A percentile compares a stretch with the other conserved stretches of the same genome.
phyloP scores from a whole-genome alignment of 2,888 invertebrate genomes.

The Suillia variegata region DNA sequence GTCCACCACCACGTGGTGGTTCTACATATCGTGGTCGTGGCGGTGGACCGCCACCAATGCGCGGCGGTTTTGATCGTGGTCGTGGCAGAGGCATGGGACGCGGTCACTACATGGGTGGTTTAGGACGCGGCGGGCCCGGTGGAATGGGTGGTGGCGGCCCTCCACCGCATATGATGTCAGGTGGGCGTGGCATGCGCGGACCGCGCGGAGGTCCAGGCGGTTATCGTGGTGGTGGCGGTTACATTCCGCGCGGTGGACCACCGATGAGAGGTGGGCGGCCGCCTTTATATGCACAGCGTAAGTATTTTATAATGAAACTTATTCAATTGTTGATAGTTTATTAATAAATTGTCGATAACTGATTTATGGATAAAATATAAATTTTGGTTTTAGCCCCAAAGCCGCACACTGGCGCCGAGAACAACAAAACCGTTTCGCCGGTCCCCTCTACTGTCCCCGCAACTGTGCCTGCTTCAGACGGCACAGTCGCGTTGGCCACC shows the following conservation, averaged over 20 bases:
- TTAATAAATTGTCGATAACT: slow-evolving; percentile 7
- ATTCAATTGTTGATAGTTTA: not conserved
- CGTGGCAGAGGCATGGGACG: slow-evolving; percentile 60
- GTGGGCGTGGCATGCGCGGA: slow-evolving; percentile 52
- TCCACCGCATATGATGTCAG: slow-evolving; percentile 50
- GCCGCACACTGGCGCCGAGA: slow-evolving; percentile 58
- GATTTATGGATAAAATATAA: slow-evolving; percentile 2
- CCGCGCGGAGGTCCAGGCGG: slow-evolving; percentile 51
- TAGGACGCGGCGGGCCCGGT: slow-evolving; percentile 48
- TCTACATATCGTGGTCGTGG: slow-evolving; percentile 56
- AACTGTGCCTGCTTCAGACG: slow-evolving; percentile 24
- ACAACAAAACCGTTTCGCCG: slow-evolving; percentile 57
- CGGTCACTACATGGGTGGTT: slow-evolving; percentile 57
- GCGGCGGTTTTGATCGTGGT: slow-evolving; percentile 58
- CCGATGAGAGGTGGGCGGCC: slow-evolving; percentile 58
- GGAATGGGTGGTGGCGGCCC: slow-evolving; percentile 54
- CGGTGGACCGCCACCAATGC: slow-evolving; percentile 53
- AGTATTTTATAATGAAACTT: slow-evolving; percentile 36
- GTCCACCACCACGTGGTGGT: slow-evolving; percentile 54
- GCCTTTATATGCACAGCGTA: slow-evolving; percentile 58
- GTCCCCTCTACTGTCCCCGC: slow-evolving; percentile 37
- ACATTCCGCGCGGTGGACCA: slow-evolving; percentile 52
- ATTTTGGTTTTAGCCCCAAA: slow-evolving; percentile 44
- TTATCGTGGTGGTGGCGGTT: slow-evolving; percentile 53
- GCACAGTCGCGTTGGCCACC: slow-evolving; percentile 24